These are phyloP conservation scores for Rhopalosiphum nymphaeae DNA, from an alignment of 2,888 invertebrate genomes.

Conservation along the genomic window DNA sequence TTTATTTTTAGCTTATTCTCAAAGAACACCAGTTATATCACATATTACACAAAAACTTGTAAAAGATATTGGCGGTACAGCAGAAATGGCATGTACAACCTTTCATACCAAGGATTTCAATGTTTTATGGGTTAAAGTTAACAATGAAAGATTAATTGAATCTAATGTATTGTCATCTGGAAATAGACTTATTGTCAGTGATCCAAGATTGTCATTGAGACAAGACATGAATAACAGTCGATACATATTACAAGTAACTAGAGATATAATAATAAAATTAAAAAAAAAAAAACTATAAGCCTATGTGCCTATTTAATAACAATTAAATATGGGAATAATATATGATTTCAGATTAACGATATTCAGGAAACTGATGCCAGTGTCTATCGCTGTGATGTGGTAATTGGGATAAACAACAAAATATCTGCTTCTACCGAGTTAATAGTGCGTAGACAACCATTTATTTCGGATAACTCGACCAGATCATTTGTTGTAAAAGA, in stretches of 20 bases:
- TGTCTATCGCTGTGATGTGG: conserved; percentile 87
- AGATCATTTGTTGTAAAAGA: conserved; percentile 85
- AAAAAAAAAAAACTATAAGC: no score
- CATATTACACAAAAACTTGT: conserved; percentile 93
- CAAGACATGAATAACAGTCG: conserved; percentile 86
- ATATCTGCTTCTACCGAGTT: conserved; percentile 87
- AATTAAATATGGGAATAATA: not conserved
- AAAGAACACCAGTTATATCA: conserved; percentile 89
- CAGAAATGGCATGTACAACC: conserved; percentile 89
- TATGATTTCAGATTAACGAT: conserved; percentile 80
- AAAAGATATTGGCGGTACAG: conserved; percentile 89
- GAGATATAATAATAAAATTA: no score
- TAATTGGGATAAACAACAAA: conserved; percentile 83
- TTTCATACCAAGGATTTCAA: conserved; percentile 90
- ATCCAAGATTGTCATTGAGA: conserved; percentile 85
- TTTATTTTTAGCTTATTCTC: conserved; percentile 73
- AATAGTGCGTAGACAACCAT: conserved; percentile 89
- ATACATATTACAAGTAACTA: conserved; percentile 79
- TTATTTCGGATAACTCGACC: conserved; percentile 93
- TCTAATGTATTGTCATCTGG: conserved; percentile 86
- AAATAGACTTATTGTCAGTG: conserved; percentile 85
- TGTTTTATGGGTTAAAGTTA: conserved; percentile 84
- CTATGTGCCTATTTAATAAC: not conserved
- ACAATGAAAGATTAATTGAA: conserved; percentile 75
- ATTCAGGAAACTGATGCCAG: conserved; percentile 95